Conservation (phyloP, 92 coral and sea anemone species). For the Pocillopora meandrina region DNA sequence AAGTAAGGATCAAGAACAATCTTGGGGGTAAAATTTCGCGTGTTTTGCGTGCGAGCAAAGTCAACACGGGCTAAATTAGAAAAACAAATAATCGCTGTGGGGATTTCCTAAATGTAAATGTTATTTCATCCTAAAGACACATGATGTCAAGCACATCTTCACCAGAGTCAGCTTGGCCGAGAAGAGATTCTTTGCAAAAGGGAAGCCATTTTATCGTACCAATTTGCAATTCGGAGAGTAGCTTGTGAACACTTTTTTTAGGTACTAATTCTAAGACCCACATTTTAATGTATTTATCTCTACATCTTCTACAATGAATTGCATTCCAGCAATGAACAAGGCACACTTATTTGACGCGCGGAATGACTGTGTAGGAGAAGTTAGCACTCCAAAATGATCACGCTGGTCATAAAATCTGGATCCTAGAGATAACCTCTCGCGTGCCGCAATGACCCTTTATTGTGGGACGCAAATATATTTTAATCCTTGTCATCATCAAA, state of each 20-base stretch:
- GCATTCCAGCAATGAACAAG: neutral
- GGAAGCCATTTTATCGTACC: neutral
- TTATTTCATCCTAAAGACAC: neutral
- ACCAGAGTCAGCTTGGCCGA: neutral
- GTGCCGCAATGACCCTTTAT: constrained; percentile 43
- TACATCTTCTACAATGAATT: neutral
- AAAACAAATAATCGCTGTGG: constrained; percentile 23
- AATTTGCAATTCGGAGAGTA: neutral
- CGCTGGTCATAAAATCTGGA: constrained; percentile 34
- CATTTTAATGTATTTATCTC: neutral
- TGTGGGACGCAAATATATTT: constrained; percentile 3
- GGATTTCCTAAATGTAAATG: constrained; percentile 11
- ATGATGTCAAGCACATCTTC: neutral
- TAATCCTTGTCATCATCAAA: constrained; percentile 8
- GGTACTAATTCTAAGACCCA: neutral
- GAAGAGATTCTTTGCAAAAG: neutral
- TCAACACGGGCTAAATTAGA: constrained; percentile 35
- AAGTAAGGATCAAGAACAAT: constrained; percentile 2
- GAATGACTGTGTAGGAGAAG: constrained; percentile 5
- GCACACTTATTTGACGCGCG: neutral
- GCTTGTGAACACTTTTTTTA: neutral
- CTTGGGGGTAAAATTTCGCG: constrained; percentile 27
- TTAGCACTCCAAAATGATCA: neutral
- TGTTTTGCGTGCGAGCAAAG: constrained; percentile 10
- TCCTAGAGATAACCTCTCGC: constrained; percentile 48